phyloP scores from a whole-genome alignment of 1,140 invertebrate genomes.

The Planococcus citri region DNA sequence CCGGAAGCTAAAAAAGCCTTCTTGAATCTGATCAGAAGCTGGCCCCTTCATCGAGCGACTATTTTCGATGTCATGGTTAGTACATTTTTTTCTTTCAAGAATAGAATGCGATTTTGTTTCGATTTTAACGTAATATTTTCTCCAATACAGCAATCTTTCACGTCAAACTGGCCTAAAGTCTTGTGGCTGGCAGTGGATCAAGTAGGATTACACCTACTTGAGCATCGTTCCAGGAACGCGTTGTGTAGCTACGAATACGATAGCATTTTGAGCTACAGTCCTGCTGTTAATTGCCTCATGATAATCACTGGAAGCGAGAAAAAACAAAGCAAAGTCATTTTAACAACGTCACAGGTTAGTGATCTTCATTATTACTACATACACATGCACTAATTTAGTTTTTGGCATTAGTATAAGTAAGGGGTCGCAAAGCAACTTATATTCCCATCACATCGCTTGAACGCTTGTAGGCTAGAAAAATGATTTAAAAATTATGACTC shows the following conservation, averaged over 20 bases:
- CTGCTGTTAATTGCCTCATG: conserved; percentile 76
- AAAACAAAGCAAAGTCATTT: conserved; percentile 82
- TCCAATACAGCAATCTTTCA: conserved; percentile 72
- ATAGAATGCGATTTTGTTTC: neutral
- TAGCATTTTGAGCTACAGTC: conserved; percentile 74
- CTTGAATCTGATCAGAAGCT: conserved; percentile 84
- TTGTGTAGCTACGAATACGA: conserved; percentile 80
- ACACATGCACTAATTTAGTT: too few relatives aligned
- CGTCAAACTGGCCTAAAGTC: conserved; percentile 82
- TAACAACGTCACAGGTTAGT: conserved; percentile 68
- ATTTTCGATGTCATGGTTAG: conserved; percentile 86
- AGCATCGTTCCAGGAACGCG: conserved; percentile 72
- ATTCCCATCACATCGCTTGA: too few relatives aligned
- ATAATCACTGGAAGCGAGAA: conserved; percentile 75
- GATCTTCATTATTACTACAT: neutral
- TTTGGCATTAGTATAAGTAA: too few relatives aligned
- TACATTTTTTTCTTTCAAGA: conserved; percentile 11
- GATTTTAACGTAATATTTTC: conserved; percentile 17
- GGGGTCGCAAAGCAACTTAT: too few relatives aligned
- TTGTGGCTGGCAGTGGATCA: conserved; percentile 88
- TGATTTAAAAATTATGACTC: too few relatives aligned
- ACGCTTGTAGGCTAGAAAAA: too few relatives aligned
- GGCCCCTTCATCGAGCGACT: conserved; percentile 82
- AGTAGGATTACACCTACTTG: conserved; percentile 78
- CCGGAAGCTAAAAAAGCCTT: conserved; percentile 82